These are phyloP conservation scores for Oncorhynchus clarkii DNA, from an alignment of 2,113 vertebrate genomes.

Conservation along the genomic window DNA sequence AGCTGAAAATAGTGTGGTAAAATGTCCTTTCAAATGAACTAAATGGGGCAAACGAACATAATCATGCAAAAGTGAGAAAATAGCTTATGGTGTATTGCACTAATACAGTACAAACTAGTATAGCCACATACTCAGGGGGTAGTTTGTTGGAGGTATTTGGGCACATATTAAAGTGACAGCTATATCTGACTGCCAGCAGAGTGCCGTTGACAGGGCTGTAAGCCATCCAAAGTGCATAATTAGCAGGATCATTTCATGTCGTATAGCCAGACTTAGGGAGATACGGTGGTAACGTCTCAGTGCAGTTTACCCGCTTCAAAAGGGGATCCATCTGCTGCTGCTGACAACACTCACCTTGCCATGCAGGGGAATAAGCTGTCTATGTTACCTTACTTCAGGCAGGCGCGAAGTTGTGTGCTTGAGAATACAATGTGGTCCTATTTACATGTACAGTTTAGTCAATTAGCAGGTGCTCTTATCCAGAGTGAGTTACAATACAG, in stretches of 20 bases:
- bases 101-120: background rate
- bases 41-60: too few relatives aligned
- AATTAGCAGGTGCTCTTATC: too few relatives aligned
- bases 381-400: background rate
- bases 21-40: too few relatives aligned
- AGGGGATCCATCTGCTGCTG: background rate
- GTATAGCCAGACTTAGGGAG: background rate
- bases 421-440: too few relatives aligned
- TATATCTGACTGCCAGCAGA: background rate
- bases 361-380: background rate
- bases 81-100: background rate
- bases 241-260: background rate
- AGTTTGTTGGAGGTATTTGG: background rate
- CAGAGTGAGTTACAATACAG: too few relatives aligned
- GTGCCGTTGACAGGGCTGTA: slow-evolving; percentile 3
- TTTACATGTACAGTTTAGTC: too few relatives aligned
- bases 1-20: background rate
- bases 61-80: background rate
- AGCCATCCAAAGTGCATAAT: background rate
- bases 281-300: background rate
- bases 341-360: background rate
- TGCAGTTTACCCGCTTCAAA: slow-evolving; percentile 12
- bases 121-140: background rate
- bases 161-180: background rate
- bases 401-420: too few relatives aligned